Base-by-base conservation (phyloP, 2,797 vertebrate species). In the Pipistrellus pygmaeus region DNA sequence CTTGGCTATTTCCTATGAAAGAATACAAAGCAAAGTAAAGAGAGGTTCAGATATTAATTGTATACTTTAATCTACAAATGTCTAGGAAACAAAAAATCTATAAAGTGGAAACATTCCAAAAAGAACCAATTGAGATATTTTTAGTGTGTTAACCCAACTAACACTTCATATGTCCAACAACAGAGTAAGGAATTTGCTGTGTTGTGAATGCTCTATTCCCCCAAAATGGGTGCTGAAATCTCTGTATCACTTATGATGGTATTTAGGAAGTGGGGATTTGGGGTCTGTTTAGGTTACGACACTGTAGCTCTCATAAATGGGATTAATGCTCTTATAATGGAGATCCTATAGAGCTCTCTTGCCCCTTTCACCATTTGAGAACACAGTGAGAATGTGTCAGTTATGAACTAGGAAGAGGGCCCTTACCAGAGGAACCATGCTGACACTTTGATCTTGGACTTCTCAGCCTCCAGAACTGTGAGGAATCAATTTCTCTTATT, bases 1-100 rank as follows among this genome's bases (percentile, higher is more conserved):
- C 9, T 57, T 73, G 18, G 10, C 9, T 69, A 14, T 72, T 62
- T 82, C 48, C 20, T 76, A 14, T 12, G 21, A 90, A 76, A 64
- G 23, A 46, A 35, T 25, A 71, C 2, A 82, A 82, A 82, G n/a
- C 51, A 95, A 90, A 60, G 77, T 72, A 77, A 82, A 86, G 32
- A 69, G 30, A 38, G 9, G 30, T 62, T 71, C 30, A 71, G 30
- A 48, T 48, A 18, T 0, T 64, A 75, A 76, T 2, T 21, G 3
- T 27, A 53, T 0, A 35, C 32, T 69, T 76, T 44, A 35, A 75
- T 27, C 46, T n/a, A 38, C 38, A 78, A 64, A 55, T n/a, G 10
- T 85, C 15, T 15, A 72, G 35, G 30, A 73, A 38, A 21, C 13
- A 71, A 78, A 38, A 92, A 53, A 44, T 11, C 8, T 71, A 53